phyloP scores from a whole-genome alignment of 2,888 invertebrate genomes.

The Drosophila falleni region DNA sequence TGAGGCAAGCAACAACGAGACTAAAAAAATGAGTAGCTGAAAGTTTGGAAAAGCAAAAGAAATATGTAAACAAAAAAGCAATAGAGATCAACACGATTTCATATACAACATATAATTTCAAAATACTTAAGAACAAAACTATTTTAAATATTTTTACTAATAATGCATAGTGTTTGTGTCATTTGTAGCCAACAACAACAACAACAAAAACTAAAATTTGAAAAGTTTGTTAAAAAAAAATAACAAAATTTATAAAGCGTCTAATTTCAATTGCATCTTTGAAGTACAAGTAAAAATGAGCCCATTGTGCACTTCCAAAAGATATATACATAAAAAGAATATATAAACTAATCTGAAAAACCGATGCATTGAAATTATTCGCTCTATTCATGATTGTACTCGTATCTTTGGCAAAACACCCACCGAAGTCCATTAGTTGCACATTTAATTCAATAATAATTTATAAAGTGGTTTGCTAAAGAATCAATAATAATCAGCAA shows the following conservation, averaged over 20 bases:
- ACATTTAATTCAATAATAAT: slow-evolving; percentile 18
- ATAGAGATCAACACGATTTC: slow-evolving; percentile 32
- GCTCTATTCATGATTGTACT: slow-evolving; percentile 31
- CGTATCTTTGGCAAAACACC: slow-evolving; percentile 71
- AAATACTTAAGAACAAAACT: slow-evolving; percentile 1
- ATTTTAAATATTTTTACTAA: slow-evolving; percentile 2
- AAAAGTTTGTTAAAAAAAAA: slow-evolving; percentile 8
- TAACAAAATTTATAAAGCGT: slow-evolving; percentile 25
- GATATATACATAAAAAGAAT: not conserved
- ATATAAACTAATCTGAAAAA: not conserved
- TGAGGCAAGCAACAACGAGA: slow-evolving; percentile 65
- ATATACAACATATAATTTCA: slow-evolving; percentile 22
- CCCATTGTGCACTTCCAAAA: slow-evolving; percentile 25
- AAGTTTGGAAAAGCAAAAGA: slow-evolving; percentile 31
- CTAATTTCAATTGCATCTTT: slow-evolving; percentile 40
- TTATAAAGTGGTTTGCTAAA: slow-evolving; percentile 61
- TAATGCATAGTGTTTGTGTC: slow-evolving; percentile 35
- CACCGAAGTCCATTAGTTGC: slow-evolving; percentile 62
- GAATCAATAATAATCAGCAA: slow-evolving; percentile 38
- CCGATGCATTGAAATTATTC: slow-evolving; percentile 42
- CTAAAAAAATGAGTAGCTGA: slow-evolving; percentile 47
- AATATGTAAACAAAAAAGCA: slow-evolving; percentile 34
- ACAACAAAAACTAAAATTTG: not conserved
- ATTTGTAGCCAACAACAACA: slow-evolving; percentile 10
- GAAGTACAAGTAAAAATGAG: slow-evolving; percentile 28